phyloP scores from a whole-genome alignment of 2,797 vertebrate genomes.

The Philypnodon macrostomus region DNA sequence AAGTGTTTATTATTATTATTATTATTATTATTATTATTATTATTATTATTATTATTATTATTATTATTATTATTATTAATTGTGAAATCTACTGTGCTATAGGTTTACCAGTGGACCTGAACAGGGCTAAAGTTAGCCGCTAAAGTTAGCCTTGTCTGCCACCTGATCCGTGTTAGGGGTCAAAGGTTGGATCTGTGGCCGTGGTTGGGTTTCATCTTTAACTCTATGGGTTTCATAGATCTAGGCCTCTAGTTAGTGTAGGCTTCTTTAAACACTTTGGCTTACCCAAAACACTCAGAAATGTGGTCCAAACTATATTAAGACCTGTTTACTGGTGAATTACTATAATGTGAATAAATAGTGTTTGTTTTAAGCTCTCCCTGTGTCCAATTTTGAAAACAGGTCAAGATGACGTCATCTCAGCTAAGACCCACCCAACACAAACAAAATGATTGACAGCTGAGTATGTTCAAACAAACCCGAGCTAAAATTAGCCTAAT shows the following conservation, averaged over 20 bases:
- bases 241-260: slow-evolving; percentile 16
- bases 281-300: no score
- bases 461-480: background rate
- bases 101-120: slow-evolving; percentile 30
- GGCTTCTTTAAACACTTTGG: slow-evolving; percentile 29
- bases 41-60: no score
- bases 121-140: slow-evolving; percentile 58
- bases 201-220: slow-evolving; percentile 57
- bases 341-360: no score
- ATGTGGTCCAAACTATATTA: no score
- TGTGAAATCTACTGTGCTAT: slow-evolving; percentile 27
- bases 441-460: background rate
- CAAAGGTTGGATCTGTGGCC: slow-evolving; percentile 51
- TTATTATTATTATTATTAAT: no score
- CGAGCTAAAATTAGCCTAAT: background rate
- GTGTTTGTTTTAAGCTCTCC: no score
- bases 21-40: no score
- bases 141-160: slow-evolving; percentile 60
- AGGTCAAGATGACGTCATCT: background rate
- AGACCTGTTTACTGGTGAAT: no score
- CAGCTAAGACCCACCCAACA: background rate
- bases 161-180: slow-evolving; percentile 60
- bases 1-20: no score
- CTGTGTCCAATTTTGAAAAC: no score
- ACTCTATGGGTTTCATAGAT: slow-evolving; percentile 61